These are phyloP conservation scores for Hypsibius dujardini DNA, from an alignment of 1,140 invertebrate genomes.

Conservation along the genomic window DNA sequence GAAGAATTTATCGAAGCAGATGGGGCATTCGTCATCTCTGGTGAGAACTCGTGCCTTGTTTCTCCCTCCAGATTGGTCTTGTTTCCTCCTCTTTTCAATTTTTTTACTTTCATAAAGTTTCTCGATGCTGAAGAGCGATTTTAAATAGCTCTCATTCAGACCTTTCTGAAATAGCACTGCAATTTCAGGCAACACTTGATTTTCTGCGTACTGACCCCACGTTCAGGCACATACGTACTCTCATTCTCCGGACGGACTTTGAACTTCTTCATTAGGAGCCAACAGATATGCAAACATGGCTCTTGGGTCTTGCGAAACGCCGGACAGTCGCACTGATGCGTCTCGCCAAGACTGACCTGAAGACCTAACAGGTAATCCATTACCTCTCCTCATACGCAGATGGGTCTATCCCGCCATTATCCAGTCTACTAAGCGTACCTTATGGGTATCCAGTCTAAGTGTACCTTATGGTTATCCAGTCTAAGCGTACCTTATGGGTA, in stretches of 20 bases:
- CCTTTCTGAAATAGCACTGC: constrained; percentile 3
- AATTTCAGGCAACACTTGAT: neutral
- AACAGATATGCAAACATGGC: constrained; percentile 8
- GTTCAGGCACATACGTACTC: neutral
- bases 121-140: neutral
- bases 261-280: constrained; percentile 8
- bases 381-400: neutral
- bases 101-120: neutral
- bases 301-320: neutral
- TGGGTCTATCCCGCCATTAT: neutral
- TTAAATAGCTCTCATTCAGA: neutral
- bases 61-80: neutral
- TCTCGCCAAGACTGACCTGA: constrained; percentile 3
- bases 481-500: neutral
- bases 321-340: neutral
- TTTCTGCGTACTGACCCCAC: neutral
- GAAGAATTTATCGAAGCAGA: constrained; percentile 15
- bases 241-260: constrained; percentile 3
- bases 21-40: constrained; percentile 7
- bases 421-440: neutral
- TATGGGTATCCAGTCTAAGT: no score
- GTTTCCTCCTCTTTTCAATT: neutral
- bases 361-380: neutral
- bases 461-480: neutral
- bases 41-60: neutral